Evolutionary conservation across 2,113 vertebrate species (phyloP), one percentile per base, ranked within the genome.

Genomic region (Python bivittatus): DNA sequence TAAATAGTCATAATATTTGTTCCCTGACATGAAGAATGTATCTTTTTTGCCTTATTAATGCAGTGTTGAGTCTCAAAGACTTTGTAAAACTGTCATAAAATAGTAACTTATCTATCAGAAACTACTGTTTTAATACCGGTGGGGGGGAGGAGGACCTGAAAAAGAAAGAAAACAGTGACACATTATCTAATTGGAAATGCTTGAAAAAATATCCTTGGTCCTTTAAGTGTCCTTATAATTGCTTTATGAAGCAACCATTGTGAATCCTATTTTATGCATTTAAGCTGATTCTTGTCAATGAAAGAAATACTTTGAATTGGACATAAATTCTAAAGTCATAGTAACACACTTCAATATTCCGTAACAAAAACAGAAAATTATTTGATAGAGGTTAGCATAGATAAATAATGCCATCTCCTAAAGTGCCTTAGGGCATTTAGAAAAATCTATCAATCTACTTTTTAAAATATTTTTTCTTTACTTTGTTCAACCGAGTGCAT

Each of bases 1-100:
- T 96, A 97, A 95, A 96, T 96, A 97, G 96, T 97, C 97, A 94
- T 98, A 97, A 92, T 85, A 95, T 95, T 96, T 95, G 92, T 92
- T 97, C 94, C 95, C 94, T 94, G 89, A 91, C 94, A 92, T 96
- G 93, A 94, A 72, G 95, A 68, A 95, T 95, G 93, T 95, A 89
- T 92, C 57, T 95, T 95, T 92, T 96, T 96, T 94, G 95, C 88
- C 25, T 93, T 96, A 92, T 94, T 83, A 91, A 88, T 92, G 94
- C 93, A 91, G 56, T 91, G 86, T 89, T 57, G 92, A 94, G 91
- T 96, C 85, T 96, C 85, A 79, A 95, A 95, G 88, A 94, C 90
- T 96, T 94, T 79, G 22, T 97, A 93, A 95, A 93, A 96, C 93
- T 97, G 85, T 95, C 1, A 33, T 96, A 91, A 91, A 93, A 86